A percentile compares a stretch with the other conserved stretches of the same genome.
Evolutionary conservation across 23 tunicate genomes (phyloP).

Genomic region (Oikopleura dioica): DNA sequence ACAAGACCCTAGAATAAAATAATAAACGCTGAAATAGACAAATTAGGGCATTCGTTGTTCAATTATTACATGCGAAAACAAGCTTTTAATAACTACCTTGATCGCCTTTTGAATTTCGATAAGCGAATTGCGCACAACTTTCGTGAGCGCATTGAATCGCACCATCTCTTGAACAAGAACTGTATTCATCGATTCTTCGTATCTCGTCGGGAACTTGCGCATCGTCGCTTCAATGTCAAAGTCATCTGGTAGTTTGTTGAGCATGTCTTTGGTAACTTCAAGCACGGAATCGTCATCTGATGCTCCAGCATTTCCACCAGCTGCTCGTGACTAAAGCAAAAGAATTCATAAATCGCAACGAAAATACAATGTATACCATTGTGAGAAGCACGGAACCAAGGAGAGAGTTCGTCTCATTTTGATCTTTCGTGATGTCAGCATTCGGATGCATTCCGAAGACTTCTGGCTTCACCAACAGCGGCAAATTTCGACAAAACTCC

Average conservation of each 20-base stretch:
- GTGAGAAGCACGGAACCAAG: constrained; percentile 84
- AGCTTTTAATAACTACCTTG: constrained; percentile 22
- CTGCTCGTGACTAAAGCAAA: constrained; percentile 33
- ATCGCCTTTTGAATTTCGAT: constrained; percentile 83
- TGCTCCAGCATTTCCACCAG: constrained; percentile 42
- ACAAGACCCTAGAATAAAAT: constrained; percentile 44
- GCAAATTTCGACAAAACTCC: constrained; percentile 51
- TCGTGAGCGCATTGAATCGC: constrained; percentile 46
- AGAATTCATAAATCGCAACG: not conserved
- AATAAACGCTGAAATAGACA: too few species aligned
- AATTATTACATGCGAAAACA: too few species aligned
- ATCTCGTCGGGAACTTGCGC: constrained; percentile 86
- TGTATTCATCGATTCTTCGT: constrained; percentile 95
- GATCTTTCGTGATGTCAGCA: constrained; percentile 91
- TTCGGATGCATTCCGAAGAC: constrained; percentile 96
- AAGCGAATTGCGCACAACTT: constrained; percentile 48
- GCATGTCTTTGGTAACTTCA: constrained; percentile 68
- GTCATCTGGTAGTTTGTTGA: constrained; percentile 46
- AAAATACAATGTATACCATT: constrained; percentile 26
- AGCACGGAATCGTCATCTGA: constrained; percentile 52
- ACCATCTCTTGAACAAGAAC: constrained; percentile 99
- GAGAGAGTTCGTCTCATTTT: constrained; percentile 40
- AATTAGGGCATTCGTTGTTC: too few species aligned
- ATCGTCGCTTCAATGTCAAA: constrained; percentile 83
- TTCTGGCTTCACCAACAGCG: constrained; percentile 47